Evolutionary conservation across 35 echinoderm and acorn worm genomes (phyloP), one percentile per base, ranked within the genome.

Genomic region (Apostichopus parvimensis): DNA sequence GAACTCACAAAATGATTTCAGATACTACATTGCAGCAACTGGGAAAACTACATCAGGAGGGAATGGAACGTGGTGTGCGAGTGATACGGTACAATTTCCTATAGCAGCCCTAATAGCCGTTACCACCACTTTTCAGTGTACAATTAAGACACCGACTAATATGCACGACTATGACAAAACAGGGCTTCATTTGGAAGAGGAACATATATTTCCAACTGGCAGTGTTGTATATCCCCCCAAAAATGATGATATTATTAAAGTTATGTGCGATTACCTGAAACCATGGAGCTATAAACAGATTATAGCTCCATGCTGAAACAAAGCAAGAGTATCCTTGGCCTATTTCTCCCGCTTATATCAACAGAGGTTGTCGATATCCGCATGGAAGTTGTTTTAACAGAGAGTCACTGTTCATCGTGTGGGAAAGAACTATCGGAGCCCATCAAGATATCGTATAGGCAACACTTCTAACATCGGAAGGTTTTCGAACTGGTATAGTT

Each of bases 311-410:
- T n/a, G n/a, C n/a, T n/a, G n/a, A n/a, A n/a, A 77, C 9, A 53
- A 52, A 6, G 77, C 53, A 90, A 90, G 54, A 21, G 70, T 55
- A 34, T 12, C 66, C 88, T 52, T 90, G 88, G 88, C 71, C 88
- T 6, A 57, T 90, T 25, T 71, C 88, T 15, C 5, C 34, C 1
- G 10, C 66, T 45, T 77, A n/a, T 7, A 13, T 77, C 14, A 77
- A 77, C 6, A 34, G 5, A n/a, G 21, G 24, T 54, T 15, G 9
- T 52, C 54, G 10, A 23, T 90, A 55, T 90, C 88, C 10, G 5
- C 9, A 87, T 11, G 17, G 88, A 75, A 53, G 77, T 90, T 18
- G 53, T 90, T 11, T 70, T 70, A 57, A 53, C 17, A 12, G 88
- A 90, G 54, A 77, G 6, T 17, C 13, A 22, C 14, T 90, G 88